Base-by-base conservation (phyloP, 2,797 vertebrate species). In the Arnoldichthys spilopterus region DNA sequence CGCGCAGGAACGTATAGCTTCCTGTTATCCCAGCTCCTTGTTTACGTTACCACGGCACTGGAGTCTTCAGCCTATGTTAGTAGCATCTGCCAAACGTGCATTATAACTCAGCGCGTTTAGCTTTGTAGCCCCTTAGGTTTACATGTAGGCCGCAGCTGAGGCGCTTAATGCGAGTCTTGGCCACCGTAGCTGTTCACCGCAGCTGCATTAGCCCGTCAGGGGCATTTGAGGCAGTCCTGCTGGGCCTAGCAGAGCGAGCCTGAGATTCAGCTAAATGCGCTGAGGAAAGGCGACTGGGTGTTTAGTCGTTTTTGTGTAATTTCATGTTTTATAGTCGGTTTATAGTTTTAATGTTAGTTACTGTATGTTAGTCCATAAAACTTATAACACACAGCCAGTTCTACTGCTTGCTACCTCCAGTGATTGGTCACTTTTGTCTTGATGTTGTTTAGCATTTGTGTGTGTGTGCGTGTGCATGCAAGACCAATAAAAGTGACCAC, bases 141-240 rank as follows among this genome's bases (percentile, higher is more conserved):
- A 58, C 34, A 72, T 56, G 24, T n/a, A 69, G 16, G 28, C 45
- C 22, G 59, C 30, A 4, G 47, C 54, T 69, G 72, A 62, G 7
- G 22, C 22, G 64, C 2, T 20, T 80, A 80, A 75, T 80, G 66
- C 69, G 30, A 47, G 34, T 54, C 74, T 71, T 80, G 72, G 72
- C 64, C 34, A 63, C n/a, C 24, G 28, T 24, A 28, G 54, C 37
- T 26, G 18, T 18, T 63, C 53, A 30, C 26, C 30, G 37, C 66
- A 76, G 56, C 64, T 71, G 66, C 67, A 70, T 43, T 16, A 32
- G 66, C 49, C 56, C 45, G 45, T 74, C 53, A 63, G 64, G 22
- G 9, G 30, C 3, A 0, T 37, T 24, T 71, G 69, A 72, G n/a
- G 3, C 11, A 5, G 53, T 28, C 71, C 28, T 61, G 51, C 47